These are phyloP conservation scores for Lochmaea crataegi DNA, from an alignment of 2,888 invertebrate genomes.

Conservation along the genomic window DNA sequence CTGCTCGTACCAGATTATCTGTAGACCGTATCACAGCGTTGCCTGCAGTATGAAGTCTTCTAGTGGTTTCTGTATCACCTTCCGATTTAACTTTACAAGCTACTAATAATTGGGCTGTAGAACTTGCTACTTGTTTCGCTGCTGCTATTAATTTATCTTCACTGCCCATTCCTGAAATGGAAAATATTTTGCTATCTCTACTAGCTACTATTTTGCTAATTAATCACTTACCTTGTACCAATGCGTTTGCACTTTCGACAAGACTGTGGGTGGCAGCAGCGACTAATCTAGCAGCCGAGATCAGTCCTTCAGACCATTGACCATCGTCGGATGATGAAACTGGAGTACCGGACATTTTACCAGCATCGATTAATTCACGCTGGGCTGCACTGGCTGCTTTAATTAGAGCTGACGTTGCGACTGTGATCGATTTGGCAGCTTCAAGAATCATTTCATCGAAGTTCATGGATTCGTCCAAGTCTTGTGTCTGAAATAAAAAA, in stretches of 20 bases:
- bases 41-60: slow-evolving; percentile 91
- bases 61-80: slow-evolving; percentile 92
- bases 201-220: too few relatives aligned
- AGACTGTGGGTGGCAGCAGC: slow-evolving; percentile 98
- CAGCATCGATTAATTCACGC: slow-evolving; percentile 91
- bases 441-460: slow-evolving; percentile 99
- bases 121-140: slow-evolving; percentile 95
- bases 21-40: slow-evolving; percentile 98
- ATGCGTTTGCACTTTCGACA: slow-evolving; percentile 96
- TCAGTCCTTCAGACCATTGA: slow-evolving; percentile 97
- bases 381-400: slow-evolving; percentile 98
- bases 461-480: slow-evolving; percentile 92
- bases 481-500: slow-evolving; percentile 68
- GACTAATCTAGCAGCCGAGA: slow-evolving; percentile 94
- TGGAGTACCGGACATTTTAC: slow-evolving; percentile 84
- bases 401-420: slow-evolving; percentile 96
- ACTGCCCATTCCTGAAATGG: slow-evolving; percentile 72
- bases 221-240: slow-evolving; percentile 80
- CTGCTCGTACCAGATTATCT: slow-evolving; percentile 95
- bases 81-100: slow-evolving; percentile 99
- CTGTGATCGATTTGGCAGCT: slow-evolving; percentile 97
- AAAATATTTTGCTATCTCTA: too few relatives aligned
- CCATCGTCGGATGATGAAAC: slow-evolving; percentile 92
- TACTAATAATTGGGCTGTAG: slow-evolving; percentile 96
- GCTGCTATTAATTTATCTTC: slow-evolving; percentile 97